Evolutionary conservation across 2,113 vertebrate species (phyloP).

Genomic region (Gymnogyps californianus): DNA sequence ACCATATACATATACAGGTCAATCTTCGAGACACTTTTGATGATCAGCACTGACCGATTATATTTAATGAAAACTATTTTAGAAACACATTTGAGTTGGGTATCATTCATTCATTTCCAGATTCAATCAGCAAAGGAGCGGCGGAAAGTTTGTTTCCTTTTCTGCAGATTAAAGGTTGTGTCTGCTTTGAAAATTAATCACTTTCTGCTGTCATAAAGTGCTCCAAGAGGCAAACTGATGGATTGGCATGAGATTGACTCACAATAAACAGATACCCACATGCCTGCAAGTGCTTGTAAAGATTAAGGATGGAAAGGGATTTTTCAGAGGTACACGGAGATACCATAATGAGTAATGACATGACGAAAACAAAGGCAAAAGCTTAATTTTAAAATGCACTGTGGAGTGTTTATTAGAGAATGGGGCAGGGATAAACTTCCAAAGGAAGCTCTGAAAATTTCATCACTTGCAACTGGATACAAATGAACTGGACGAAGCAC

Average conservation of each 20-base stretch:
- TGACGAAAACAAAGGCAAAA: conserved; percentile 5
- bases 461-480: not conserved
- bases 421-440: not conserved
- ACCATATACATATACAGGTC: not conserved
- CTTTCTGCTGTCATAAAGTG: conserved; percentile 44
- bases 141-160: conserved; percentile 49
- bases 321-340: not conserved
- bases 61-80: conserved; percentile 50
- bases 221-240: conserved; percentile 38
- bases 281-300: not conserved
- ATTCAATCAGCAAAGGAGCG: conserved; percentile 40
- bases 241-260: not conserved
- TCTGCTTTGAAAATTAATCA: conserved; percentile 57
- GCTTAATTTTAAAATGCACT: not conserved
- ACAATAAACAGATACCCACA: conserved; percentile 10
- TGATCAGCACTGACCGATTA: conserved; percentile 35
- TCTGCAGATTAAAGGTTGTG: conserved; percentile 39
- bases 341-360: not conserved
- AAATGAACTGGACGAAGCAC: not conserved
- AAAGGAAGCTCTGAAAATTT: not conserved
- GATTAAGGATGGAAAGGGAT: conserved; percentile 8
- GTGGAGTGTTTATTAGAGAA: not conserved
- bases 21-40: conserved; percentile 13
- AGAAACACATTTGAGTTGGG: conserved; percentile 1
- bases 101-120: conserved; percentile 43